Evolutionary conservation across 2,888 invertebrate genomes (phyloP).

Genomic region (Thera britannica): DNA sequence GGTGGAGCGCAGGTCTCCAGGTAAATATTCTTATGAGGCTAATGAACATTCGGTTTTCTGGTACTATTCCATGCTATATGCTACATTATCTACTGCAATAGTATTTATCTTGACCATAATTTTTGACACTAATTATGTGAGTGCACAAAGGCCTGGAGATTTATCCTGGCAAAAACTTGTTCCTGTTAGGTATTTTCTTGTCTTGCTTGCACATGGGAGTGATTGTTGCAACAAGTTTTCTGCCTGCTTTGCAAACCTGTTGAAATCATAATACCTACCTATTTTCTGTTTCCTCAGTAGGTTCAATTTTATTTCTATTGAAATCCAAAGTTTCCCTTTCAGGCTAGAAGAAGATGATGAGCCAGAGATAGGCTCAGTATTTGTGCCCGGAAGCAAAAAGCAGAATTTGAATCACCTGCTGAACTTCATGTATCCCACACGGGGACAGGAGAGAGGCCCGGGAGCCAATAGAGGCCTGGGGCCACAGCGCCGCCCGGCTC

Average conservation of each 20-base stretch:
- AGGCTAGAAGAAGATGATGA: constrained; percentile 84
- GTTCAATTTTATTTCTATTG: constrained; percentile 15
- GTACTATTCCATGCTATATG: too few species aligned
- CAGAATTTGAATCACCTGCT: constrained; percentile 97
- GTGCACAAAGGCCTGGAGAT: too few species aligned
- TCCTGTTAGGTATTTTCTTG: too few species aligned
- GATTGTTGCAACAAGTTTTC: too few species aligned
- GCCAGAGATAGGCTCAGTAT: constrained; percentile 93
- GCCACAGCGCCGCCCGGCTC: constrained; percentile 54
- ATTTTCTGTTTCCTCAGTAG: background rate
- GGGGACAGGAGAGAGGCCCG: constrained; percentile 68
- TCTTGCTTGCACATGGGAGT: too few species aligned
- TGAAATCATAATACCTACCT: background rate
- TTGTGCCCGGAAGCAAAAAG: constrained; percentile 94
- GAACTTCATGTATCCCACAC: constrained; percentile 93
- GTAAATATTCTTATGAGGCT: constrained; percentile 48
- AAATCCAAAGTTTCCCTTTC: constrained; percentile 31
- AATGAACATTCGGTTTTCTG: background rate
- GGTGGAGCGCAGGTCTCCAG: constrained; percentile 90
- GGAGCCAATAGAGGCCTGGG: constrained; percentile 47
- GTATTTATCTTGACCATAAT: too few species aligned
- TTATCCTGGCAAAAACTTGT: too few species aligned
- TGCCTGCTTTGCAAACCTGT: too few species aligned
- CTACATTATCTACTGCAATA: too few species aligned
- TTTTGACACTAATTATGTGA: too few species aligned